These are phyloP conservation scores for Thripadectes ignobilis DNA, from an alignment of 2,797 vertebrate genomes.

Conservation along the genomic window DNA sequence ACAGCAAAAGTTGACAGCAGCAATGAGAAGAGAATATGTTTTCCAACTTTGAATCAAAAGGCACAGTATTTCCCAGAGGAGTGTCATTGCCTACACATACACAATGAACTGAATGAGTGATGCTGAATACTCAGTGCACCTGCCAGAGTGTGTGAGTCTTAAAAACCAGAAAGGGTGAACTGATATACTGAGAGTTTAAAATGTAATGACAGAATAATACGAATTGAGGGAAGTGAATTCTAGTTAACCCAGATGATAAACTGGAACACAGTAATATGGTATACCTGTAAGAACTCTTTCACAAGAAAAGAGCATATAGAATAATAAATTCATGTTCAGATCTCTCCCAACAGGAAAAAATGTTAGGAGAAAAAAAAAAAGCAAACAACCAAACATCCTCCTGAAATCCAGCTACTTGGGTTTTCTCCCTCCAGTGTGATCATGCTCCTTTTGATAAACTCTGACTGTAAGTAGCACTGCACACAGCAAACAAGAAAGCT, in stretches of 20 bases:
- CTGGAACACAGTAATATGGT: constrained; percentile 17
- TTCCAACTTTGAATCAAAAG: neutral
- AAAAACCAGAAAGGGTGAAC: constrained; percentile 50
- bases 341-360: neutral
- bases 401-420: neutral
- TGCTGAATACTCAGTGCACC: neutral
- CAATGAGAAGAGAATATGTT: neutral
- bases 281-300: constrained; percentile 2
- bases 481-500: constrained; percentile 29
- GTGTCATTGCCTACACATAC: neutral
- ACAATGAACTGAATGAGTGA: neutral
- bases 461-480: constrained; percentile 9
- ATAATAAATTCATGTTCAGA: neutral
- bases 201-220: neutral
- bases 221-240: constrained; percentile 71
- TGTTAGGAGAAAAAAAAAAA: neutral
- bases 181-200: constrained; percentile 21
- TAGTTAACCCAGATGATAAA: constrained; percentile 60
- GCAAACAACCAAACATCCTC: neutral
- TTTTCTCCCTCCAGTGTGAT: constrained; percentile 1
- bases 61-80: neutral
- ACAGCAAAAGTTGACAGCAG: neutral
- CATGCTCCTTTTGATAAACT: constrained; percentile 38
- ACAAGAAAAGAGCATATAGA: neutral
- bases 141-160: neutral